phyloP scores from a whole-genome alignment of 2,113 vertebrate genomes.

The Corvus hawaiiensis region DNA sequence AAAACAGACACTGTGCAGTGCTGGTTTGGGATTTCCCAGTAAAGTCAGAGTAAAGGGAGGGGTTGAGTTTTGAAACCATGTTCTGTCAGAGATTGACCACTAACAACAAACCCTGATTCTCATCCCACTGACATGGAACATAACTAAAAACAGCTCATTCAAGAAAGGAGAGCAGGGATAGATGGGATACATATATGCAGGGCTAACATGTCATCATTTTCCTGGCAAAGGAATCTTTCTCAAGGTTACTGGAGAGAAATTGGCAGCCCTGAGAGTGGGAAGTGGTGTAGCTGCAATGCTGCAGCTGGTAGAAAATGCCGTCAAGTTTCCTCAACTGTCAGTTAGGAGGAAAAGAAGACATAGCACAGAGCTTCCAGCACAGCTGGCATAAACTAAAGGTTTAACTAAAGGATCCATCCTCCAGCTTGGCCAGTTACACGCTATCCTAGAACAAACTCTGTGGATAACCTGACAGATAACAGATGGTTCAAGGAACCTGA shows the following conservation, averaged over 20 bases:
- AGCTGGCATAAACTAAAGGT: slow-evolving; percentile 35
- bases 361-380: slow-evolving; percentile 26
- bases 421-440: background rate
- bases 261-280: background rate
- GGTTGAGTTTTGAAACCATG: background rate
- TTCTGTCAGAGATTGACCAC: background rate
- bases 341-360: slow-evolving; percentile 5
- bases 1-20: background rate
- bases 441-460: background rate
- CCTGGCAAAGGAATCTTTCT: background rate
- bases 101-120: background rate
- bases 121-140: rapidly evolving
- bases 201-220: background rate
- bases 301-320: slow-evolving; percentile 26
- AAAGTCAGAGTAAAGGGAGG: background rate
- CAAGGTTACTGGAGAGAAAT: background rate
- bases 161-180: background rate
- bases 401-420: slow-evolving; percentile 11
- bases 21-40: background rate
- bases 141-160: background rate
- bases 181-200: background rate
- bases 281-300: background rate
- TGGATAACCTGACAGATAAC: slow-evolving; percentile 34
- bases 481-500: background rate
- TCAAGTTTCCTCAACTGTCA: slow-evolving; percentile 33